Percentiles rank a stretch among this genome's conserved stretches.
Conservation (phyloP, 2,113 vertebrate species). For the Nycticebus coucang region DNA sequence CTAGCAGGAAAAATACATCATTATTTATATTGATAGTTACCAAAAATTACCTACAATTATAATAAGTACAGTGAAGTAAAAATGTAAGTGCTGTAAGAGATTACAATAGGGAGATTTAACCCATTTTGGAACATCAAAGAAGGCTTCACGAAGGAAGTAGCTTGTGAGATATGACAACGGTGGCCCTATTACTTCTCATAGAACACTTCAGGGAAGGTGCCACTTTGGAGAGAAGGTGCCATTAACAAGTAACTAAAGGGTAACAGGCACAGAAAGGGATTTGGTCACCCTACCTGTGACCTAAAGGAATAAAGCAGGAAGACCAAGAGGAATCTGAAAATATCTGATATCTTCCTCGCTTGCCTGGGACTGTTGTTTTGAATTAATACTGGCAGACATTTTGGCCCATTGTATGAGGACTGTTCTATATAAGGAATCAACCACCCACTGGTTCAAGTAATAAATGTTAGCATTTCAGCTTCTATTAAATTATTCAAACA, state of each 20-base stretch:
- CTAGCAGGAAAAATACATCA: not conserved
- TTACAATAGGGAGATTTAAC: not conserved
- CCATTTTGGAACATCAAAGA: not conserved
- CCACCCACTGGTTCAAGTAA: not conserved
- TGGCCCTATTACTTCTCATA: not conserved
- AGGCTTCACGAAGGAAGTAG: not conserved
- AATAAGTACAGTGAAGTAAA: not conserved
- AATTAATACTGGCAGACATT: not conserved
- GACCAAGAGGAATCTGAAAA: not conserved
- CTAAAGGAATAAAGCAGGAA: not conserved
- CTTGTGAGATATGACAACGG: not conserved
- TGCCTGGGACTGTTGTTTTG: not conserved
- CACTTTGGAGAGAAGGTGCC: not conserved
- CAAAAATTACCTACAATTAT: not conserved
- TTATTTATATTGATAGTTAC: not conserved
- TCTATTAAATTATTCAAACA: constrained; percentile 6
- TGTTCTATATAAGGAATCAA: not conserved
- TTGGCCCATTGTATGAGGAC: not conserved
- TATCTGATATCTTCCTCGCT: not conserved
- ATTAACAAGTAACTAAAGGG: not conserved
- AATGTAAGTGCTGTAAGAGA: not conserved
- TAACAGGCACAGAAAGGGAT: not conserved
- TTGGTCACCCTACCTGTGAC: not conserved
- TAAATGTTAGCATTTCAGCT: not conserved
- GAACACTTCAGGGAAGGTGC: not conserved